phyloP scores from a whole-genome alignment of 2,797 vertebrate species.

The Sebastes oblongus region DNA sequence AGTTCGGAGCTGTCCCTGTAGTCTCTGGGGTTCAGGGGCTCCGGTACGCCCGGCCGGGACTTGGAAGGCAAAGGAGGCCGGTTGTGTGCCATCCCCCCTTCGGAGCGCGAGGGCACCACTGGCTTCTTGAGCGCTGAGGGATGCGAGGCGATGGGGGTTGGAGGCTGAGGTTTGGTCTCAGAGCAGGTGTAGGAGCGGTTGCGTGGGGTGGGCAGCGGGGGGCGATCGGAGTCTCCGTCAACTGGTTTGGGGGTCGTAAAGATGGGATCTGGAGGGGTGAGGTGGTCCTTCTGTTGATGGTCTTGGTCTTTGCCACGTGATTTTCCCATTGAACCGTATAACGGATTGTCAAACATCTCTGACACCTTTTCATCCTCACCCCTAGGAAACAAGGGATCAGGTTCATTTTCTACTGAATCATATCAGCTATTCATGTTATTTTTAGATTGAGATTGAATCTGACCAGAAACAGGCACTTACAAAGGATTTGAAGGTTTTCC shows the following conservation, averaged over 20 bases:
- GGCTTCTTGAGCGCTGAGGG: slow-evolving; percentile 81
- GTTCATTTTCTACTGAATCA: not conserved
- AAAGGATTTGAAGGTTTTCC: slow-evolving; percentile 72
- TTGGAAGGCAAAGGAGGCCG: slow-evolving; percentile 90
- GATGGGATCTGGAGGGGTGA: slow-evolving; percentile 64
- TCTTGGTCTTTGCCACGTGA: slow-evolving; percentile 85
- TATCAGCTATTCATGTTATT: not conserved
- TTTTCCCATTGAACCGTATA: slow-evolving; percentile 88
- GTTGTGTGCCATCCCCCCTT: slow-evolving; percentile 69
- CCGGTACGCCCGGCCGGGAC: slow-evolving; percentile 71
- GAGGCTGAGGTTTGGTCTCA: slow-evolving; percentile 77
- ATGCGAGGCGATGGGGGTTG: slow-evolving; percentile 42
- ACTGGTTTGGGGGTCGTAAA: slow-evolving; percentile 70
- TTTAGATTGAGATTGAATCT: not conserved
- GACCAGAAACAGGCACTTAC: slow-evolving; percentile 76
- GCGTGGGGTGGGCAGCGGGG: slow-evolving; percentile 84
- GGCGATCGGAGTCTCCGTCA: slow-evolving; percentile 78
- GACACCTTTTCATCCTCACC: slow-evolving; percentile 76
- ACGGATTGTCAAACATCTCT: slow-evolving; percentile 97
- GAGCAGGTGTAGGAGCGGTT: slow-evolving; percentile 90
- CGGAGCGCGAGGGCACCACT: slow-evolving; percentile 85
- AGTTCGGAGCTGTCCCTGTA: slow-evolving; percentile 89
- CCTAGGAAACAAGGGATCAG: slow-evolving; percentile 31
- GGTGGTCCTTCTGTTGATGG: slow-evolving; percentile 79
- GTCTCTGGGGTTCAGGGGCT: slow-evolving; percentile 79